A percentile compares a stretch with the other conserved stretches of the same genome.
These are phyloP conservation scores for Oxystoma pomonae DNA, from an alignment of 2,888 invertebrate genomes.

Conservation along the genomic window DNA sequence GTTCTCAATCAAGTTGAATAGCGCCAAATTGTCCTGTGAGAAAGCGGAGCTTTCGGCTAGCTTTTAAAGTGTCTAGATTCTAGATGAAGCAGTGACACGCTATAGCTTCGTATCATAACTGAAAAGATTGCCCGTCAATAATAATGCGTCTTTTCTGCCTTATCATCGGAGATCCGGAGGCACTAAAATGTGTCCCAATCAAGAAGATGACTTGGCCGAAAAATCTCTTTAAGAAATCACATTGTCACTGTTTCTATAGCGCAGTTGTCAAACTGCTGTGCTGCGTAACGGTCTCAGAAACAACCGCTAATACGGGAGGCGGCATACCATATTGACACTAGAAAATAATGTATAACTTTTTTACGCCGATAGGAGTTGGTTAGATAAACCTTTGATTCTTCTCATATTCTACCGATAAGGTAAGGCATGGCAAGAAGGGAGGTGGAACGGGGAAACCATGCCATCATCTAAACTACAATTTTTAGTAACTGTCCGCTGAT, in stretches of 20 bases:
- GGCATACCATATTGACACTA: no score
- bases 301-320: no score
- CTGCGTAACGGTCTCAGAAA: constrained; percentile 24
- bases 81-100: not conserved
- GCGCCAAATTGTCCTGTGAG: not conserved
- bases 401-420: no score
- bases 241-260: constrained; percentile 44
- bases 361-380: no score
- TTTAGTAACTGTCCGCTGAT: no score
- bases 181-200: constrained; percentile 46
- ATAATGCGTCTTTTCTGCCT: constrained; percentile 36
- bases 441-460: no score
- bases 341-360: no score
- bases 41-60: not conserved
- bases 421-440: no score
- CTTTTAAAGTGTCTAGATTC: not conserved
- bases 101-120: not conserved
- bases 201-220: constrained; percentile 44
- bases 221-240: constrained; percentile 40
- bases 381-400: no score
- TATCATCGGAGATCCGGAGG: constrained; percentile 46
- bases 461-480: no score
- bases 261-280: constrained; percentile 25
- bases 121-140: not conserved
- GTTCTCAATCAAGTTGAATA: not conserved